Conservation (phyloP, 2,888 invertebrate species). For the Ormyrus pomaceus region DNA sequence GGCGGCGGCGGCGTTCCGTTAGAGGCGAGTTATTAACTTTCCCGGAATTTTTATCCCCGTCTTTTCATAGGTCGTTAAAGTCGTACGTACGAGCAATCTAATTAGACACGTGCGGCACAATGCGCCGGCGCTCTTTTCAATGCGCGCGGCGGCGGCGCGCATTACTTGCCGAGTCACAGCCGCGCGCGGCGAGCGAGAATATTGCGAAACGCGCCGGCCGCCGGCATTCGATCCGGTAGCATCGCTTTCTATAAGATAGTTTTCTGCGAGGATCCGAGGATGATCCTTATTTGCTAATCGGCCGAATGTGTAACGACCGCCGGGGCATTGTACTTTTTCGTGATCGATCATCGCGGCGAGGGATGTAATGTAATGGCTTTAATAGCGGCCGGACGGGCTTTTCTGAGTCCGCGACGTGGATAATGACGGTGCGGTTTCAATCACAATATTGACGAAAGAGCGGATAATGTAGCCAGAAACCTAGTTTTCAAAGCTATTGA, state of each 20-base stretch:
- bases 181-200: neutral
- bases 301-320: neutral
- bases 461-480: neutral
- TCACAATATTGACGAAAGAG: conserved; percentile 26
- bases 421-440: conserved; percentile 1
- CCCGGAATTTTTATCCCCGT: conserved; percentile 36
- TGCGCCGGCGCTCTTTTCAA: conserved; percentile 26
- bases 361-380: neutral
- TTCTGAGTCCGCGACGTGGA: neutral
- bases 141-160: conserved; percentile 11
- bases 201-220: conserved; percentile 36
- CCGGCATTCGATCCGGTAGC: conserved; percentile 37
- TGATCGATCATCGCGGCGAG: neutral
- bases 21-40: conserved; percentile 44
- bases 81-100: conserved; percentile 31
- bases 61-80: conserved; percentile 43
- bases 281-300: neutral
- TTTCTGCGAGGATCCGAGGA: neutral
- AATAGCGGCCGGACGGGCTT: neutral
- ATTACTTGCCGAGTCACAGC: conserved; percentile 35
- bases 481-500: too few relatives aligned
- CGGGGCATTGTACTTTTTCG: neutral
- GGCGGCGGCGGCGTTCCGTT: too few relatives aligned
- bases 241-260: conserved; percentile 15
- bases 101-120: conserved; percentile 52